Evolutionary conservation across 35 echinoderm and acorn worm species (phyloP), one percentile per base, ranked within the genome.

Genomic region (Apostichopus parvimensis): DNA sequence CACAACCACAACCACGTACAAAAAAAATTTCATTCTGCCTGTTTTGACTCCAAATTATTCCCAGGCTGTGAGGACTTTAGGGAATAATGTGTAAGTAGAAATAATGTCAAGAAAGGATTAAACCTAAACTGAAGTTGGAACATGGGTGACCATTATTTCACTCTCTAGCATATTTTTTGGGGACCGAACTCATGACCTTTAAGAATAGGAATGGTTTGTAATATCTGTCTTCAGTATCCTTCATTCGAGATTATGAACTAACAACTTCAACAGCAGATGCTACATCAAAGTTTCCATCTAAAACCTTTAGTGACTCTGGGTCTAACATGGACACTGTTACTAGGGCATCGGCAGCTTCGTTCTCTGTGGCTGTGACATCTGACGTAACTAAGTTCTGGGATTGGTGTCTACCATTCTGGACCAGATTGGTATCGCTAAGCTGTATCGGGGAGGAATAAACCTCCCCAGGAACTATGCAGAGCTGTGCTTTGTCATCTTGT

Each of bases 271-370:
- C 81, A 84, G 55, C 81, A 21, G 81, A 84, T 18, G 81, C 81
- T n/a, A 84, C 81, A 21, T 84, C 54, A 57, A 84, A 58, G 81
- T 17, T 21, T 61, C 81, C 81, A 84, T 59, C 81, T 54, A 84
- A 54, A 58, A 56, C 57, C 81, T 84, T 84, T 1, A 84, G 56
- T 53, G 81, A 84, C n/a, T 56, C 81, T 20, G 81, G 81, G 24
- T 84, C 81, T 25, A 84, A 21, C 81, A 84, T 84, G 53, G 81
- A 84, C 11, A 84, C 81, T 23, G 81, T 84, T 84, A 84, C 81
- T 5, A 84, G 57, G 5, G 81, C 81, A 84, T 58, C 56, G 21
- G 23, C 81, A 53, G 54, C 81, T 58, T 84, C 81, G 55, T 84
- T 84, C n/a, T 84, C 81, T 55, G 81, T 84, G 13, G 81, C 81